Evolutionary conservation across 1,140 invertebrate genomes (phyloP).

Genomic region (Scaptomyza pallida): DNA sequence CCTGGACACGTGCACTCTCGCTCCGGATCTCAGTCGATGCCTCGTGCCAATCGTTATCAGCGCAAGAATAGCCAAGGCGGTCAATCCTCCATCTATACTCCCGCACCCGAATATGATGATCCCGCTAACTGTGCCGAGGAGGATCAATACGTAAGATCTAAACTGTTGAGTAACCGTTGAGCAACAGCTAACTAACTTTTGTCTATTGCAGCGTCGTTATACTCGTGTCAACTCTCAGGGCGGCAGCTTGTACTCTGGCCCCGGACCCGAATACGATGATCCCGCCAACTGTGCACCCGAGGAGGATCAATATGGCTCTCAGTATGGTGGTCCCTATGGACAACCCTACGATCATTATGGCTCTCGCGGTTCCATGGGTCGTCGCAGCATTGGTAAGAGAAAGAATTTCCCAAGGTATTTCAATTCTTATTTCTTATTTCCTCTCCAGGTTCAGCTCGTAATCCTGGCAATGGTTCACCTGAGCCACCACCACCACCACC

Average conservation of each 20-base stretch:
- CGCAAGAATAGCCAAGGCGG: constrained; percentile 87
- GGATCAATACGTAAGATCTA: constrained; percentile 89
- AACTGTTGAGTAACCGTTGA: background rate
- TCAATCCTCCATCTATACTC: constrained; percentile 89
- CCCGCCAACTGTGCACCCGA: constrained; percentile 95
- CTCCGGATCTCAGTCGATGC: constrained; percentile 94
- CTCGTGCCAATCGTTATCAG: constrained; percentile 89
- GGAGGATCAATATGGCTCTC: constrained; percentile 94
- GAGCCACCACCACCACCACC: constrained; percentile 93
- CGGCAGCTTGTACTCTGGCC: constrained; percentile 83
- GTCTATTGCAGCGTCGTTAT: constrained; percentile 71
- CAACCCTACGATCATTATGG: constrained; percentile 94
- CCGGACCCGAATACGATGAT: constrained; percentile 93
- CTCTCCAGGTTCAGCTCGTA: constrained; percentile 87
- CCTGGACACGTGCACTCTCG: constrained; percentile 91
- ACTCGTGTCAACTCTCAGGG: constrained; percentile 83
- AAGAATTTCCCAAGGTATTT: background rate
- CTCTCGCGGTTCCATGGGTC: constrained; percentile 90
- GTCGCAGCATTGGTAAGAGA: constrained; percentile 86
- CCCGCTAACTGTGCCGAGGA: constrained; percentile 94
- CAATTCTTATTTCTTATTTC: background rate
- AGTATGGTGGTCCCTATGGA: constrained; percentile 91
- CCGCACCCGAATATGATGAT: constrained; percentile 93
- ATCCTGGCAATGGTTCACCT: constrained; percentile 89
- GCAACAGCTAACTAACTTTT: background rate